These are phyloP conservation scores for Acrobasis suavella DNA, from an alignment of 2,888 invertebrate genomes.

Conservation along the genomic window DNA sequence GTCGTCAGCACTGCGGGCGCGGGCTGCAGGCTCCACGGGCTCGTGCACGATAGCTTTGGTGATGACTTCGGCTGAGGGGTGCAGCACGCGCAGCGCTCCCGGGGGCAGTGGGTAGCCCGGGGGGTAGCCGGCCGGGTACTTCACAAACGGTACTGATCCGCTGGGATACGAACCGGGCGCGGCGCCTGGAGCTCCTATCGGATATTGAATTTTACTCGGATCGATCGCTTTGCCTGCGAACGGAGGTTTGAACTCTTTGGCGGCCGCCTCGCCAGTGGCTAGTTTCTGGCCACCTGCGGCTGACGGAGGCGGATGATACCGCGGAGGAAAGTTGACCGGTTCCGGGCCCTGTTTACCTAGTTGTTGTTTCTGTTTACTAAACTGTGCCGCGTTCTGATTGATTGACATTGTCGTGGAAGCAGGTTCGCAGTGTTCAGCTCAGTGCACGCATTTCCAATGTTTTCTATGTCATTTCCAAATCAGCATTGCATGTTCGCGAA, in stretches of 20 bases:
- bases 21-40: constrained; percentile 61
- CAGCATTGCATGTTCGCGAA: constrained; percentile 55
- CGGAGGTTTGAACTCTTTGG: constrained; percentile 72
- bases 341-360: constrained; percentile 79
- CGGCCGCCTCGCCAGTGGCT: constrained; percentile 82
- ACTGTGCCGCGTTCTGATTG: constrained; percentile 76
- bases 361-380: constrained; percentile 78
- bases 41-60: constrained; percentile 77
- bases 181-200: constrained; percentile 52
- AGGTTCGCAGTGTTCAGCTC: constrained; percentile 53
- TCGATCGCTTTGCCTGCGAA: constrained; percentile 66
- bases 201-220: constrained; percentile 64
- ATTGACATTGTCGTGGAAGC: constrained; percentile 74
- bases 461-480: constrained; percentile 62
- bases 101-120: constrained; percentile 68
- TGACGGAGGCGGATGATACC: constrained; percentile 90
- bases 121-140: constrained; percentile 69
- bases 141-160: constrained; percentile 59
- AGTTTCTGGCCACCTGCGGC: constrained; percentile 85
- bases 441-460: constrained; percentile 50
- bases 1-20: constrained; percentile 76
- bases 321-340: constrained; percentile 85
- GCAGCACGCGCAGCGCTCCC: constrained; percentile 60
- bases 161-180: constrained; percentile 60
- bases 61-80: constrained; percentile 65